A percentile compares a stretch with the other conserved stretches of the same genome.
Conservation (phyloP, 2,888 invertebrate species). For the Argyra leucocephala region DNA sequence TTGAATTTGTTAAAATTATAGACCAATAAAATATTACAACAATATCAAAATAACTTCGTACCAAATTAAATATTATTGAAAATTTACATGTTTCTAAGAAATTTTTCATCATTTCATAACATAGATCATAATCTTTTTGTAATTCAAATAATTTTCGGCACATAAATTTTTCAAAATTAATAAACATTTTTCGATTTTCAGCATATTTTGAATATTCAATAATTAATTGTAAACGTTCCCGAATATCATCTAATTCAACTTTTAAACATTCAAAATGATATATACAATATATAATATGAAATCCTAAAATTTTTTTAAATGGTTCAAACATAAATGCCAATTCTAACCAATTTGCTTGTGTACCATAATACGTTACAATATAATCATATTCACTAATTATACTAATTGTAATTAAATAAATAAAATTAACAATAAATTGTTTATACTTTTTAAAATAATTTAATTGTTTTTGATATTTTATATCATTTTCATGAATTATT, state of each 20-base stretch:
- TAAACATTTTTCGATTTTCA: neutral
- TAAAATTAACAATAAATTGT: neutral
- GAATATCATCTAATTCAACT: neutral
- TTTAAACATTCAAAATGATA: neutral
- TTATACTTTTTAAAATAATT: neutral
- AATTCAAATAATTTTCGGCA: neutral
- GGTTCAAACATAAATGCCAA: neutral
- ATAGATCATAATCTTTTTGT: neutral
- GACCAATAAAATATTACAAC: neutral
- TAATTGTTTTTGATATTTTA: neutral
- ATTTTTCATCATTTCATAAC: neutral
- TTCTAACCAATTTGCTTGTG: neutral
- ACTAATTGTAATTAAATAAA: neutral
- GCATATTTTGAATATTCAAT: neutral
- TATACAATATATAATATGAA: neutral
- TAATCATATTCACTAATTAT: neutral
- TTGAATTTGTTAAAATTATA: neutral
- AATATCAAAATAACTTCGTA: neutral
- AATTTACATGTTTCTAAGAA: neutral
- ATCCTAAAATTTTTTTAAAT: neutral
- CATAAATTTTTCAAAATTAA: neutral
- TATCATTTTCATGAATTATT: neutral
- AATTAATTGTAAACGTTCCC: neutral
- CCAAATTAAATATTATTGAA: neutral
- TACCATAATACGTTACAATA: neutral